Conservation (phyloP, 2,113 vertebrate species). For the Marmota flaviventris region DNA sequence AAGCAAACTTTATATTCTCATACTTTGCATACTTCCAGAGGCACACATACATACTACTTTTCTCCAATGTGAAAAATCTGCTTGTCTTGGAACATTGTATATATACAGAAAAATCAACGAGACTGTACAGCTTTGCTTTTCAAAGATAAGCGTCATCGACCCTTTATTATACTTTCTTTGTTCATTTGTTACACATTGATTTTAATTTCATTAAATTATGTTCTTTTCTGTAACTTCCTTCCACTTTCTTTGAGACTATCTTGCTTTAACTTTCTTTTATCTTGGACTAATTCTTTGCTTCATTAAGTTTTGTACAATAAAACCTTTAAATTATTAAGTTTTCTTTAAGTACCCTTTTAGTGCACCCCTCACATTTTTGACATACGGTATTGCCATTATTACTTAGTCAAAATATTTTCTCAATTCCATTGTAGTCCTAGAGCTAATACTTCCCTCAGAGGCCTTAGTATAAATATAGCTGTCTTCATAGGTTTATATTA, state of each 20-base stretch:
- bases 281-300: too few species aligned
- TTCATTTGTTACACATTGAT: background rate
- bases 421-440: background rate
- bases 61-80: background rate
- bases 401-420: slow-evolving; percentile 36
- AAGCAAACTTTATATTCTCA: background rate
- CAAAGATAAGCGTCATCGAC: background rate
- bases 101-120: background rate
- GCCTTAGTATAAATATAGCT: background rate
- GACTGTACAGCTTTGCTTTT: background rate
- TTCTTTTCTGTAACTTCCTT: too few species aligned
- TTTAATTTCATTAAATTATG: too few species aligned
- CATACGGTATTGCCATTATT: background rate
- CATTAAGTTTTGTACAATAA: too few species aligned
- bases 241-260: too few species aligned
- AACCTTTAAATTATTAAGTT: too few species aligned
- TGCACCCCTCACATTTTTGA: too few species aligned
- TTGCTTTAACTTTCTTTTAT: too few species aligned
- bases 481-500: background rate
- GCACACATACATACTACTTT: too few species aligned
- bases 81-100: background rate
- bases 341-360: too few species aligned
- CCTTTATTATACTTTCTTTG: background rate
- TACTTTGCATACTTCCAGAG: background rate
- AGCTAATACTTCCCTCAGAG: background rate